A percentile compares a stretch with the other conserved stretches of the same genome.
Conservation (phyloP, 92 coral and sea anemone species). For the Palythoa caribaeorum region DNA sequence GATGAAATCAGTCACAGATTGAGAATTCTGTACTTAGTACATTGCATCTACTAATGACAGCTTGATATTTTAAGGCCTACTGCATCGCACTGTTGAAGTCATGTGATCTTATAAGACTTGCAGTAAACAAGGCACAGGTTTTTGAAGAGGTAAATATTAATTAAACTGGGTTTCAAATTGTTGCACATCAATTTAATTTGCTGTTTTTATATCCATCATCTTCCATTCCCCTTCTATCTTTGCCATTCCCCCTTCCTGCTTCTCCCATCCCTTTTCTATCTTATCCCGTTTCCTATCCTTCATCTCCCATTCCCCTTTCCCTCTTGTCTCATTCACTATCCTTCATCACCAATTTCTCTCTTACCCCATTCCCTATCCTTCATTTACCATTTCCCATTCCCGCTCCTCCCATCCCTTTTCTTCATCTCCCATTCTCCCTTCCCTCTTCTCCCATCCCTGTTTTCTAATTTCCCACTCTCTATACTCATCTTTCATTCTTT, state of each 20-base stretch:
- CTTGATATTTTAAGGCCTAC: constrained; percentile 72
- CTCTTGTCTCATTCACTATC: not conserved
- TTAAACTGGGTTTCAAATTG: too few species aligned
- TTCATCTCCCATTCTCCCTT: too few species aligned
- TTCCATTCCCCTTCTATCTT: not conserved
- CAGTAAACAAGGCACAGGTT: constrained; percentile 95
- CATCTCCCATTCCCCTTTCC: not conserved
- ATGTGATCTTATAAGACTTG: constrained; percentile 88
- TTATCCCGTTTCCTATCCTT: not conserved
- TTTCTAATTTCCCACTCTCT: too few species aligned
- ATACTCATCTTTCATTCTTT: too few species aligned
- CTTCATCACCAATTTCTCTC: not conserved
- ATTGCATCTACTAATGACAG: not conserved
- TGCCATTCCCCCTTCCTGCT: not conserved
- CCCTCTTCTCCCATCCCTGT: too few species aligned
- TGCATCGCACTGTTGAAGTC: constrained; percentile 90
- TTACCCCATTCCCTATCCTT: not conserved
- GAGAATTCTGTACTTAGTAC: not conserved
- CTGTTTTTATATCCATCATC: too few species aligned
- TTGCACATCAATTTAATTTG: too few species aligned
- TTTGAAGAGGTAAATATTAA: constrained; percentile 84
- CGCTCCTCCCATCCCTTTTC: not conserved
- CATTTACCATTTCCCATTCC: not conserved
- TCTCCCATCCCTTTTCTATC: too few species aligned
- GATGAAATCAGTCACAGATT: not conserved